Base-by-base conservation (phyloP, 2,888 invertebrate species). In the Polydrusus tereticollis region DNA sequence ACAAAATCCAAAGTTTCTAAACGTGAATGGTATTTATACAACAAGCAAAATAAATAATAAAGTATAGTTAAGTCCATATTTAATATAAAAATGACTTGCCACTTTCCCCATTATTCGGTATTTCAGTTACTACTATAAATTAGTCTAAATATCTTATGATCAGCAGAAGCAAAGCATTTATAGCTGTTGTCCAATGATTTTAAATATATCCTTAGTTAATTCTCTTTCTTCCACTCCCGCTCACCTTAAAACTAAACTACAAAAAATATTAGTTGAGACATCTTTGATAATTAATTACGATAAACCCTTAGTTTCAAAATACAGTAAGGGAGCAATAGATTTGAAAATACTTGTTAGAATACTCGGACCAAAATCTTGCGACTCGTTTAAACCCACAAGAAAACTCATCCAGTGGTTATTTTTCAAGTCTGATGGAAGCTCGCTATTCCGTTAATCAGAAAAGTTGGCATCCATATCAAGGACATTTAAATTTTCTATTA, bases 221-320 rank as follows among this genome's bases (percentile, higher is more conserved):
- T 20, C 45, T 20, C 14, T 52, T n/a, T 26, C 29, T 29, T 29
- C 52, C 6, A 16, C 12, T 33, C 52, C 52, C 52, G 7, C 29
- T 55, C 52, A 26, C 52, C 52, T 16, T 52, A 29, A 29, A 29
- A 52, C 52, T 55, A 55, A 16, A 8, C 52, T 55, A 55, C 14
- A 50, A 50, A 55, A 26, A 18, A 16, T 10, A 55, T 55, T 55
- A 55, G 29, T 55, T 55, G 29, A 55, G 14, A 55, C 8, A 16
- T 33, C n/a, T n/a, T n/a, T n/a, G n/a, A n/a, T n/a, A 26, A 26
- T 26, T 26, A 26, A n/a, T 41, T 41, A 41, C 2, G 10, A 36
- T 12, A n/a, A 36, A 36, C 12, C 3, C 36, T 36, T 36, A 5
- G 29, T 29, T 29, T 7, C 4, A 29, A 29, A 29, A 29, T 29